These are phyloP conservation scores for Aphidius ervi DNA, from an alignment of 1,140 invertebrate species.

Conservation along the genomic window DNA sequence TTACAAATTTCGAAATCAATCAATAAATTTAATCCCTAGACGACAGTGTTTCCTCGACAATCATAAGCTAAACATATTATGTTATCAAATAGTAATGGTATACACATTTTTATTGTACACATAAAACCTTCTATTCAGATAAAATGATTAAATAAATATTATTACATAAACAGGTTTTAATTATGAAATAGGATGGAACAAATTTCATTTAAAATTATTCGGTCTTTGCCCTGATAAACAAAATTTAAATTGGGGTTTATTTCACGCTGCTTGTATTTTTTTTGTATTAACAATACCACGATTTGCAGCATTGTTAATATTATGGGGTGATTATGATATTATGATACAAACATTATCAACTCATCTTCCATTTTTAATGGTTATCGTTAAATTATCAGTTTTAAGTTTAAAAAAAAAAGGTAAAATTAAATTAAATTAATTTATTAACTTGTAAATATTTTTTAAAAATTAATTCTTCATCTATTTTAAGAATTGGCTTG, in stretches of 20 bases:
- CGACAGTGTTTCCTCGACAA: not conserved
- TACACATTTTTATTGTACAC: not conserved
- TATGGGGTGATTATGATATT: constrained; percentile 9
- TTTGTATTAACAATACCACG: constrained; percentile 2
- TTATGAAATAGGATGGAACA: constrained; percentile 10
- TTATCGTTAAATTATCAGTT: constrained; percentile 7
- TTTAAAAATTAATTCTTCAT: no score
- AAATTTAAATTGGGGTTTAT: constrained; percentile 4
- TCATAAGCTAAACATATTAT: no score
- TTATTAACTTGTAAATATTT: no score
- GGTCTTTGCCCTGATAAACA: constrained; percentile 18
- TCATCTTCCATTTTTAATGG: constrained; percentile 2
- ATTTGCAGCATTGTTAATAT: not conserved
- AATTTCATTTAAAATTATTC: constrained; percentile 8
- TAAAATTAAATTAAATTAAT: constrained; percentile 1
- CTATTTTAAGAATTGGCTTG: constrained; percentile 6
- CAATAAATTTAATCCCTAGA: not conserved
- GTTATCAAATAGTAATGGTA: not conserved
- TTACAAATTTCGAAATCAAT: no score
- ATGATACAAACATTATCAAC: constrained; percentile 1
- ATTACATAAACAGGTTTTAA: constrained; percentile 5
- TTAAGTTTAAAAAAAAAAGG: constrained; percentile 17
- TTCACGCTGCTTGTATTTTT: constrained; percentile 1
- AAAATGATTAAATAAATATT: not conserved
- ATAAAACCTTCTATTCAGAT: not conserved